A percentile compares a stretch with the other conserved stretches of the same genome.
Conservation (phyloP, 1,140 invertebrate species). For the Lepidurus couesii region DNA sequence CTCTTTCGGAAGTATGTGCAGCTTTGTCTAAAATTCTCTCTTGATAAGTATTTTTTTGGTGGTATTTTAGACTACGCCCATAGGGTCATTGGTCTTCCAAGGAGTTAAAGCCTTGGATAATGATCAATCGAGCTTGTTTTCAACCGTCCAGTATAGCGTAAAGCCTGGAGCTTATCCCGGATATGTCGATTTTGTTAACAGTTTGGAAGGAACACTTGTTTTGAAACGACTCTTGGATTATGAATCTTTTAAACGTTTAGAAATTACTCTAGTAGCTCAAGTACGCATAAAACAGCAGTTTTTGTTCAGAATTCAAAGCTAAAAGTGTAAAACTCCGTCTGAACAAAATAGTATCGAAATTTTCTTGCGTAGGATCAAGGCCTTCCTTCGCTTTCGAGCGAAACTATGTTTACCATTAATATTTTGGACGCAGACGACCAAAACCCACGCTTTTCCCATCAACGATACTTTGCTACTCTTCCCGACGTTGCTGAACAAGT, state of each 20-base stretch:
- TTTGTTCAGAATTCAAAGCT: too few species aligned
- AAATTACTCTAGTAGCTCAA: constrained; percentile 62
- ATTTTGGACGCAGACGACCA: constrained; percentile 88
- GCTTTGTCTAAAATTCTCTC: not conserved
- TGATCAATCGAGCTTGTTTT: constrained; percentile 83
- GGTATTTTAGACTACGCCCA: constrained; percentile 60
- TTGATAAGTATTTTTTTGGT: constrained; percentile 6
- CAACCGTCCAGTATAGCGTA: constrained; percentile 78
- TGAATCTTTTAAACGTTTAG: constrained; percentile 72
- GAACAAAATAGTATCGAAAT: not conserved
- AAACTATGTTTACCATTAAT: constrained; percentile 67
- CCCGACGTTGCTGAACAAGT: constrained; percentile 58
- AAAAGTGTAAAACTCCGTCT: too few species aligned
- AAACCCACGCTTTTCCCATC: constrained; percentile 71
- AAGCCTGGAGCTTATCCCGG: constrained; percentile 69
- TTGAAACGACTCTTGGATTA: constrained; percentile 75
- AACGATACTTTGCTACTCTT: constrained; percentile 66
- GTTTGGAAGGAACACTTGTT: constrained; percentile 76
- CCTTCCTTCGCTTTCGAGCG: constrained; percentile 63
- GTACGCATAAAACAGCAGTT: constrained; percentile 37
- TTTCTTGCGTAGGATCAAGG: constrained; percentile 62
- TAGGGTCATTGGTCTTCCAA: constrained; percentile 69
- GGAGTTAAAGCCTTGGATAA: constrained; percentile 71
- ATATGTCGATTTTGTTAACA: constrained; percentile 73
- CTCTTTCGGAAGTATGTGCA: constrained; percentile 66